phyloP scores from a whole-genome alignment of 2,888 invertebrate species.

The Perithous albicinctus region DNA sequence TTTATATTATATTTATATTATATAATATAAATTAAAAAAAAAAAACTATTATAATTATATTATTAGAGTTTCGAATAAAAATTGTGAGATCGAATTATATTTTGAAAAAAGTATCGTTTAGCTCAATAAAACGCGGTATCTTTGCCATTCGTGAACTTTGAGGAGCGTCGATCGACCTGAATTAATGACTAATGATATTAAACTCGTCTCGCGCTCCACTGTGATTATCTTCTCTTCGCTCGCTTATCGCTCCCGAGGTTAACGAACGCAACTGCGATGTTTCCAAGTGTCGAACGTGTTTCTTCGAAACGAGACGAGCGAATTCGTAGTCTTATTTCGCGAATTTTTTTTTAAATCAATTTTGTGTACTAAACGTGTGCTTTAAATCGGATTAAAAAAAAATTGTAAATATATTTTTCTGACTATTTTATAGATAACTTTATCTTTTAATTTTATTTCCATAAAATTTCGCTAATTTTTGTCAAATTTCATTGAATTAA shows the following conservation, averaged over 20 bases:
- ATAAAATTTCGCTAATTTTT: no score
- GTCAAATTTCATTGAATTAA: no score
- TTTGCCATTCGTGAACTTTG: conserved; percentile 30
- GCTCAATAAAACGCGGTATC: conserved; percentile 17
- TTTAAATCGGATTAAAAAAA: not conserved
- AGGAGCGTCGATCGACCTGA: conserved; percentile 42
- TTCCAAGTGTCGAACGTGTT: not conserved
- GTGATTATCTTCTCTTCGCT: conserved; percentile 39
- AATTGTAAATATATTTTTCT: no score
- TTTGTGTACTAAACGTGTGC: not conserved
- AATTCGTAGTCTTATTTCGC: not conserved
- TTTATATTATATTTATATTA: no score
- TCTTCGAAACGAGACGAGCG: not conserved
- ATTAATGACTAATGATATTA: conserved; percentile 57
- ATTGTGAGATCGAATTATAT: not conserved
- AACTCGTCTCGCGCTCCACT: conserved; percentile 45
- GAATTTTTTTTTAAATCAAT: not conserved
- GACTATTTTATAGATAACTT: no score
- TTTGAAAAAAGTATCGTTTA: not conserved
- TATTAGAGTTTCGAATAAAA: no score
- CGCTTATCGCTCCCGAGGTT: conserved; percentile 27
- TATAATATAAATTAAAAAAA: no score
- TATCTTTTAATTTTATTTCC: no score
- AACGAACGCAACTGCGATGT: conserved; percentile 22
- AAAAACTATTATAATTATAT: no score